phyloP scores from a whole-genome alignment of 2,888 invertebrate genomes.

The Sthenelais limicola region DNA sequence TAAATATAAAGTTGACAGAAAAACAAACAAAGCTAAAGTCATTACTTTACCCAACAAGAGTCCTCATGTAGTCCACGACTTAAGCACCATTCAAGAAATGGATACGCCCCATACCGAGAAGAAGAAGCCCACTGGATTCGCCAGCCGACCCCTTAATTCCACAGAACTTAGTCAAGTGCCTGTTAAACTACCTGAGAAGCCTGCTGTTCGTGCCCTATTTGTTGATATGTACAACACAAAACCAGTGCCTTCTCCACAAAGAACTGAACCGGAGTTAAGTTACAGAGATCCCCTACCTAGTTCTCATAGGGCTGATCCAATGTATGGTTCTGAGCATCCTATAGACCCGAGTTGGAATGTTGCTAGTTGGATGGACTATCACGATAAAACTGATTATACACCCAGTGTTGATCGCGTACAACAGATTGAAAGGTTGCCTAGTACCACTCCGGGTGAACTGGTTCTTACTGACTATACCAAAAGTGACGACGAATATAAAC shows the following conservation, averaged over 20 bases:
- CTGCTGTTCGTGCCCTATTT: neutral
- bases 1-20: conserved; percentile 1
- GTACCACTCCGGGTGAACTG: neutral
- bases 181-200: neutral
- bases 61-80: conserved; percentile 15
- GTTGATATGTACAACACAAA: neutral
- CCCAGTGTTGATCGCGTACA: conserved; percentile 13
- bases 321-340: too few relatives aligned
- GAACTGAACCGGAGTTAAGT: too few relatives aligned
- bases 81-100: conserved; percentile 39
- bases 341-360: too few relatives aligned
- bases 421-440: neutral
- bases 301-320: too few relatives aligned
- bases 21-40: neutral
- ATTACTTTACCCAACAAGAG: conserved; percentile 26
- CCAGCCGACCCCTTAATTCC: neutral
- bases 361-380: too few relatives aligned
- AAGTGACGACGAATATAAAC: too few relatives aligned
- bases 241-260: too few relatives aligned
- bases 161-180: neutral
- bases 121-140: neutral
- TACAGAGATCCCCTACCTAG: too few relatives aligned
- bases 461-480: too few relatives aligned
- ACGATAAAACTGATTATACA: too few relatives aligned
- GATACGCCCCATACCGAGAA: conserved; percentile 27